phyloP scores from a whole-genome alignment of 2,797 vertebrate genomes.

The Sebastes nivosus region DNA sequence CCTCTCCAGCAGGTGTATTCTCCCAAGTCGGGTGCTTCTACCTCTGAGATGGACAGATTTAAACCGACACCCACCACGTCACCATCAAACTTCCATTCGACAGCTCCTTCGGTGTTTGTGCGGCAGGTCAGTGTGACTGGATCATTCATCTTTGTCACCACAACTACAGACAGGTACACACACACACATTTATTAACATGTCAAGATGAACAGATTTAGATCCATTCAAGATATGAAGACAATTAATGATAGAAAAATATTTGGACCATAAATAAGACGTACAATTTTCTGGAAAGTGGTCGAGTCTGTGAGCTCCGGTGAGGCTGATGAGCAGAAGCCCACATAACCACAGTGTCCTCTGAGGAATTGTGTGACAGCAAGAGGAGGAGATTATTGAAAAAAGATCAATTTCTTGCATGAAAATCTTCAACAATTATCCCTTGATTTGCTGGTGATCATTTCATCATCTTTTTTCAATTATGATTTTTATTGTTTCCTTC shows the following conservation, averaged over 20 bases:
- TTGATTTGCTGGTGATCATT: not conserved
- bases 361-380: conserved; percentile 6
- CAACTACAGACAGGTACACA: conserved; percentile 49
- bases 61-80: not conserved
- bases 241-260: not conserved
- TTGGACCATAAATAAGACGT: not conserved
- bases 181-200: not conserved
- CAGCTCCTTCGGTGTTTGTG: rapidly evolving
- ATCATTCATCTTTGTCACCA: not conserved
- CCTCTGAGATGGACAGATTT: not conserved
- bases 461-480: not conserved
- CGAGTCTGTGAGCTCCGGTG: conserved; percentile 26
- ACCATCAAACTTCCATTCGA: conserved; percentile 59
- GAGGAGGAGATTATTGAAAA: not conserved
- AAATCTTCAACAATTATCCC: not conserved
- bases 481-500: too few species aligned
- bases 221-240: not conserved
- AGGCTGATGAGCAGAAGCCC: conserved; percentile 50
- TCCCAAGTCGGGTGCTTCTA: conserved; percentile 45
- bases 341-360: conserved; percentile 51
- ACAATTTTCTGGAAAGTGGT: conserved; percentile 66
- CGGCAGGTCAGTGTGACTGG: conserved; percentile 60
- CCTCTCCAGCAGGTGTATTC: conserved; percentile 78
- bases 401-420: not conserved
- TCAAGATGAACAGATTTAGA: not conserved